phyloP scores from a whole-genome alignment of 2,113 vertebrate species.

The Symphodus melops region DNA sequence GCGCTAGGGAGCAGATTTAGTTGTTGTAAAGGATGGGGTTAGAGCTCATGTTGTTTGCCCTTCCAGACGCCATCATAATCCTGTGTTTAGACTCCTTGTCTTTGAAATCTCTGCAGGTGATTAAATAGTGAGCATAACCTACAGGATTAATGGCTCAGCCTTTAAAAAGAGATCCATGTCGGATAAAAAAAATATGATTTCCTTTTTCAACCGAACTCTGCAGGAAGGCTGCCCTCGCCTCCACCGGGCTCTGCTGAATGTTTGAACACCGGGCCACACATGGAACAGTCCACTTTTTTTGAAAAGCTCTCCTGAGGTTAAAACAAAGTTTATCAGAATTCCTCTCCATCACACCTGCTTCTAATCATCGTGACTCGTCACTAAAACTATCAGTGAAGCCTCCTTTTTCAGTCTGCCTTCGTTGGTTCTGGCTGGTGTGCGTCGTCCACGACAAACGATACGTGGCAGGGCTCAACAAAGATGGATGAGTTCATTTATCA shows the following conservation, averaged over 20 bases:
- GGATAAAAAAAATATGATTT: not conserved
- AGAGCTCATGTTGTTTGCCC: not conserved
- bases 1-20: not conserved
- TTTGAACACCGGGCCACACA: not conserved
- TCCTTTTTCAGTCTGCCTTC: conserved; percentile 52
- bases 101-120: conserved; percentile 9
- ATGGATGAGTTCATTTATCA: conserved; percentile 82
- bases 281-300: not conserved
- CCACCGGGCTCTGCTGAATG: not conserved
- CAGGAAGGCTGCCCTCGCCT: not conserved
- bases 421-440: conserved; percentile 57
- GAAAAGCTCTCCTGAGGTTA: not conserved
- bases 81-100: conserved; percentile 9
- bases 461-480: conserved; percentile 72
- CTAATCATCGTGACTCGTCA: conserved; percentile 34
- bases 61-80: not conserved
- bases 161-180: not conserved
- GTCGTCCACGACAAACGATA: conserved; percentile 63
- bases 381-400: conserved; percentile 24
- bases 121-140: conserved; percentile 12
- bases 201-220: not conserved
- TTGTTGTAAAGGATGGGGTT: not conserved
- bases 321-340: no score
- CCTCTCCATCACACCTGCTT: conserved; percentile 7
- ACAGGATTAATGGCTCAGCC: conserved; percentile 15